A percentile compares a stretch with the other conserved stretches of the same genome.
Conservation (phyloP, 2,113 vertebrate species). For the Lycaon pictus region DNA sequence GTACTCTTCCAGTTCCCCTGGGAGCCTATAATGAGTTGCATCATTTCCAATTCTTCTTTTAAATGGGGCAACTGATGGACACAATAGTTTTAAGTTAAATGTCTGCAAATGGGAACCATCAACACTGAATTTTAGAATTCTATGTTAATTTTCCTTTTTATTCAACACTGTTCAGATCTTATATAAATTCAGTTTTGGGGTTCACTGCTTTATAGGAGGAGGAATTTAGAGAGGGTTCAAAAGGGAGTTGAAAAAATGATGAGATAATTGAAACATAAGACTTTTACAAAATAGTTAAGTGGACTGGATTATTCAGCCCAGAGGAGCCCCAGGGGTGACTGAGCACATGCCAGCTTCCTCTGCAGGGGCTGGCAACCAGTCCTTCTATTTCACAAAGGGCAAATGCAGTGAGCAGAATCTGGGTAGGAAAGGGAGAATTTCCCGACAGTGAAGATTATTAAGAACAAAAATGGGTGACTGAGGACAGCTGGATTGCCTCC, state of each 20-base stretch:
- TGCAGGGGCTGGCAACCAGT: rapidly evolving
- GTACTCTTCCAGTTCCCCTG: too few species aligned
- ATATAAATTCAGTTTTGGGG: conserved; percentile 16
- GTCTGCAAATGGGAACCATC: background rate
- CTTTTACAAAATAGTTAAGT: background rate
- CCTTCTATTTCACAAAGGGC: background rate
- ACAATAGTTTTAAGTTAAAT: background rate
- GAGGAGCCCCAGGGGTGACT: background rate
- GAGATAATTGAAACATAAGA: conserved; percentile 53
- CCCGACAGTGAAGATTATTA: background rate
- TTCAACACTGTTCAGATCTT: background rate
- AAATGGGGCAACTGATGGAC: background rate
- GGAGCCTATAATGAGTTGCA: too few species aligned
- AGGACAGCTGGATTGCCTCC: background rate
- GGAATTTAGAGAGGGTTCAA: conserved; percentile 29
- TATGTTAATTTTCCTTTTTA: background rate
- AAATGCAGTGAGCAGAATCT: background rate
- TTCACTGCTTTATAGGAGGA: background rate
- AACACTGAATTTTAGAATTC: background rate
- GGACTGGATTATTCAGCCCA: background rate
- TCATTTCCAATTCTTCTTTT: background rate
- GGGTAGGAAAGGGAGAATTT: background rate
- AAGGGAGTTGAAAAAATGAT: conserved; percentile 42
- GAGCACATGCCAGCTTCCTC: background rate
- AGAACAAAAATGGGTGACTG: background rate